Evolutionary conservation across 2,797 vertebrate species (phyloP).

Genomic region (Pseudochaenichthys georgianus): DNA sequence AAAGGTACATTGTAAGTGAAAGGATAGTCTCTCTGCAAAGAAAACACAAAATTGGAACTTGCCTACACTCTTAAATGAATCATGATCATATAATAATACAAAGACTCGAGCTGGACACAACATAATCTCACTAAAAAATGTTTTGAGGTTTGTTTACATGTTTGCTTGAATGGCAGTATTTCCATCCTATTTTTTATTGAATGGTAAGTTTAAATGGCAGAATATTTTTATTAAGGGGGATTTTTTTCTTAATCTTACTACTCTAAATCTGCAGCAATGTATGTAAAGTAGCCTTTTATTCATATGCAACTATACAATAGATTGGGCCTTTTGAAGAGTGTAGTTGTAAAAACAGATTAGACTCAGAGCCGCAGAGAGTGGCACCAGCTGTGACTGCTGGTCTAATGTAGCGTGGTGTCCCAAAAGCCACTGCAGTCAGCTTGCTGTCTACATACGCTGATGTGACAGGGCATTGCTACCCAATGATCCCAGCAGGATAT

Average conservation of each 20-base stretch:
- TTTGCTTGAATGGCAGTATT: neutral
- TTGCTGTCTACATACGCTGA: constrained; percentile 44
- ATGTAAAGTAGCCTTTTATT: neutral
- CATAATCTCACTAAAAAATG: neutral
- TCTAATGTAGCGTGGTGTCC: constrained; percentile 54
- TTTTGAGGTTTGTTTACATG: neutral
- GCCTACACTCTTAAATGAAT: neutral
- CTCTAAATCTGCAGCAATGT: neutral
- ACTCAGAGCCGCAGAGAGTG: constrained; percentile 6
- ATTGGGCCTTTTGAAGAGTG: neutral
- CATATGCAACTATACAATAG: neutral
- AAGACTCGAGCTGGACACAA: neutral
- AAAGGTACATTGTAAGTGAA: constrained; percentile 23
- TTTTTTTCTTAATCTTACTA: neutral
- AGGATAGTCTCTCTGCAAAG: neutral
- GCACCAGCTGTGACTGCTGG: constrained; percentile 42
- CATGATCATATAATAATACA: neutral
- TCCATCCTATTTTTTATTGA: neutral
- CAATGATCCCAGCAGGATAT: constrained; percentile 61
- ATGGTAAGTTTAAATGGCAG: neutral
- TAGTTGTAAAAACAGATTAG: constrained; percentile 14
- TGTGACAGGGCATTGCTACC: constrained; percentile 46
- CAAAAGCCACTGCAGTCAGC: constrained; percentile 63
- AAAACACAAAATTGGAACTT: neutral
- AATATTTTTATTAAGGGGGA: neutral